Percentiles rank a stretch among this genome's conserved stretches.
Evolutionary conservation across 1,140 invertebrate genomes (phyloP).

Genomic region (Apocrypta bakeri): DNA sequence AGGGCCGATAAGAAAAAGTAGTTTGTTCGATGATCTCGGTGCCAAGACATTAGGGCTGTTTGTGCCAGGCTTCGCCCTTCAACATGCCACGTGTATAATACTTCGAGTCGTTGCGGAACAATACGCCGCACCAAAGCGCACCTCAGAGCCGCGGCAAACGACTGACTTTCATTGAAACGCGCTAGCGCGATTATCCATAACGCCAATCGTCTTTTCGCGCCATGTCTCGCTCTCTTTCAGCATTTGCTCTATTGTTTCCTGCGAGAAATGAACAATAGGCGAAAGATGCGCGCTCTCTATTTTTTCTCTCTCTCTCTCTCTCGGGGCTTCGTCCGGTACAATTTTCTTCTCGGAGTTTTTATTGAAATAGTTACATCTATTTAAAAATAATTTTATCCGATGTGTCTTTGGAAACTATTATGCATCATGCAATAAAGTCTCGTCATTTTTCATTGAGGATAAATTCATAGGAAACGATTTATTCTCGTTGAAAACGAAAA

Average conservation of each 20-base stretch:
- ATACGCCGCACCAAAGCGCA: conserved; percentile 63
- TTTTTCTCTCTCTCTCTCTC: too few relatives aligned
- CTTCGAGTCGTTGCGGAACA: conserved; percentile 53
- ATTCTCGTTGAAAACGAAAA: too few relatives aligned
- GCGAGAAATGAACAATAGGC: neutral
- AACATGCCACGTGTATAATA: neutral
- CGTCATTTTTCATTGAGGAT: too few relatives aligned
- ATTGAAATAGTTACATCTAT: too few relatives aligned
- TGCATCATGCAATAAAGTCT: too few relatives aligned
- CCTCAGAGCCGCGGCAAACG: conserved; percentile 64
- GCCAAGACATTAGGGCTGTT: conserved; percentile 8
- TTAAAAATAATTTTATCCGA: too few relatives aligned
- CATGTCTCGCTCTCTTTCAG: conserved; percentile 37
- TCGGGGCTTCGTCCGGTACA: neutral
- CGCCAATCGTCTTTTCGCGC: conserved; percentile 55
- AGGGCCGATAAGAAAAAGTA: conserved; percentile 22
- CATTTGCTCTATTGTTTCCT: neutral
- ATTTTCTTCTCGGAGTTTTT: neutral
- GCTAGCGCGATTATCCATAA: conserved; percentile 61
- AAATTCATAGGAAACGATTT: too few relatives aligned
- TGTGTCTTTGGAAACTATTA: too few relatives aligned
- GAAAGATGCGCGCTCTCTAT: too few relatives aligned
- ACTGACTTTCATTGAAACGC: conserved; percentile 67
- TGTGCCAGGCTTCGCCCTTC: neutral
- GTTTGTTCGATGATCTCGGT: conserved; percentile 27